phyloP scores from a whole-genome alignment of 2,797 vertebrate species.

The Acrossocheilus fasciatus region DNA sequence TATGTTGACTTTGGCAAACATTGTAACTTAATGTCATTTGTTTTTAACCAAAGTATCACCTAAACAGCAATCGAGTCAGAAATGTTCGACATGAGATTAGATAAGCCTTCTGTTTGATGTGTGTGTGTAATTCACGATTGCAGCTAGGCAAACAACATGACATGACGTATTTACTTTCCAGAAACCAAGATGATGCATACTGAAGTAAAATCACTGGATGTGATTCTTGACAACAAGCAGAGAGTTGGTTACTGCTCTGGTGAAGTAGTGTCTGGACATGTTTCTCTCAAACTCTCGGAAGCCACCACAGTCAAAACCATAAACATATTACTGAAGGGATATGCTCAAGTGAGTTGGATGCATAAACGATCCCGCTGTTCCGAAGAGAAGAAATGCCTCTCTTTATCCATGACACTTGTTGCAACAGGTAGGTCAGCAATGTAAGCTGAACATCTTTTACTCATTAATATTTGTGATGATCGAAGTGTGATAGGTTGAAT shows the following conservation, averaged over 20 bases:
- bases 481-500: neutral
- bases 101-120: neutral
- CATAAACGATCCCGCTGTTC: slow-evolving; percentile 50
- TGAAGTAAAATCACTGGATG: slow-evolving; percentile 69
- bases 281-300: slow-evolving; percentile 73
- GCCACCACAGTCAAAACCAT: slow-evolving; percentile 68
- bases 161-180: neutral
- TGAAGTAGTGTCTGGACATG: slow-evolving; percentile 77
- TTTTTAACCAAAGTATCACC: neutral
- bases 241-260: slow-evolving; percentile 74
- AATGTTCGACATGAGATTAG: neutral
- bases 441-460: neutral
- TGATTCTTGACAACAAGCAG: slow-evolving; percentile 73
- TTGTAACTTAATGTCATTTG: neutral
- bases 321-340: slow-evolving; percentile 74
- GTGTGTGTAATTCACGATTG: neutral
- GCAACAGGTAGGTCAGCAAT: slow-evolving; percentile 45
- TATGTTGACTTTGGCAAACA: neutral
- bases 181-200: slow-evolving; percentile 17
- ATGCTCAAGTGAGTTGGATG: slow-evolving; percentile 73
- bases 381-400: slow-evolving; percentile 72
- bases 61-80: neutral
- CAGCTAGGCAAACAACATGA: neutral
- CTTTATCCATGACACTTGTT: slow-evolving; percentile 62
- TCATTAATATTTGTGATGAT: neutral